phyloP scores from a whole-genome alignment of 2,113 vertebrate species.

The Toxotes jaculatrix region DNA sequence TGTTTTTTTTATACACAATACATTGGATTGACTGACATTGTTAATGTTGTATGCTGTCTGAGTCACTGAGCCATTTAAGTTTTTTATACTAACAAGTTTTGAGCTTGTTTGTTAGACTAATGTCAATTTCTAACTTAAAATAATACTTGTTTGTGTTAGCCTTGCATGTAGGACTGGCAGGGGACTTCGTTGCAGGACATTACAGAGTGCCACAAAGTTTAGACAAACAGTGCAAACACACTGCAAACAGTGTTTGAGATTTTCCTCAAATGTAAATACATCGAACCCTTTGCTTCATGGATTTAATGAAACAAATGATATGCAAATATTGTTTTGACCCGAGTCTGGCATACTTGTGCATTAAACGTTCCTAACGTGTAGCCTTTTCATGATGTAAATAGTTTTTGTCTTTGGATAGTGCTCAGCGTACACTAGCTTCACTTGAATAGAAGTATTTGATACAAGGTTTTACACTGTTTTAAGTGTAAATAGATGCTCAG shows the following conservation, averaged over 20 bases:
- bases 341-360: constrained; percentile 12
- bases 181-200: constrained; percentile 5
- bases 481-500: constrained; percentile 72
- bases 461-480: constrained; percentile 77
- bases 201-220: constrained; percentile 44
- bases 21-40: constrained; percentile 28
- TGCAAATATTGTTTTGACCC: constrained; percentile 45
- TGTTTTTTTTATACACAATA: constrained; percentile 3
- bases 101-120: neutral
- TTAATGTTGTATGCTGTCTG: constrained; percentile 44
- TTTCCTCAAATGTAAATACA: constrained; percentile 35
- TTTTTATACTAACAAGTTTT: constrained; percentile 49
- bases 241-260: neutral
- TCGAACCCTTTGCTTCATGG: neutral
- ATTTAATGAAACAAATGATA: constrained; percentile 30
- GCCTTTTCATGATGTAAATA: constrained; percentile 54
- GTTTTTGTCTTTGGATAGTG: constrained; percentile 6
- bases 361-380: constrained; percentile 29
- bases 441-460: constrained; percentile 53
- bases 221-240: neutral
- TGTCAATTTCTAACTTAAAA: constrained; percentile 20
- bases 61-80: constrained; percentile 60
- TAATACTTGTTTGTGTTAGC: constrained; percentile 33
- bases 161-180: neutral
- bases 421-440: constrained; percentile 42